Base-by-base conservation (phyloP, 2,888 invertebrate genomes). In the Agonopterix subpropinquella region DNA sequence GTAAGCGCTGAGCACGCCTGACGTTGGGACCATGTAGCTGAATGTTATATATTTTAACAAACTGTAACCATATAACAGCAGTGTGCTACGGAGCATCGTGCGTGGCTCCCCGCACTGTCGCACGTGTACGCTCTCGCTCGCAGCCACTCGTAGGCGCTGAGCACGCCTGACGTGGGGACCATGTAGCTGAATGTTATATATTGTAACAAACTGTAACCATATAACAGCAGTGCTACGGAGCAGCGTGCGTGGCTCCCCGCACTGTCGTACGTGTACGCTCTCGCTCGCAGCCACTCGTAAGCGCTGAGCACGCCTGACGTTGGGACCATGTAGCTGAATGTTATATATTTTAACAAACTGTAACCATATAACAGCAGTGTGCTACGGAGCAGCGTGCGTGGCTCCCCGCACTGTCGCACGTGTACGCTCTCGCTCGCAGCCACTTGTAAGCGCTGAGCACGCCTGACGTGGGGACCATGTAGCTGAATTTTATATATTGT, bases 391-490 rank as follows among this genome's bases (percentile, higher is more conserved):
- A 91, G 1, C 78, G 71, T 1, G 89, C 89, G 50, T 66, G 70
- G 43, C 73, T 70, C 9, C 75, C 80, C 0, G 70, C 56, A 1
- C 37, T 35, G n/a, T 9, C 4, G 5, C 72, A 64, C n/a, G 70
- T 71, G 42, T 65, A 72, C 41, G 81, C 64, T 47, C 84, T 72
- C 41, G 81, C 64, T 47, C 84, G 80, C 47, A 90, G 54, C 82
- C 89, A 90, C 49, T 90, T 89, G 48, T 86, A 58, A 36, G 88
- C 70, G 46, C 71, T 71, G 13, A 70, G 71, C 52, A 91, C 64
- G 0, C 91, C 91, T 4, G 74, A 70, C 0, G 92, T 92, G 1
- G 92, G 92, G 15, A 94, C 83, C 63, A 94, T 80, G 78, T 94
- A 94, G 62, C 5, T 28, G 28, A 28, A 1, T 28, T 5, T 7